Evolutionary conservation across 2,113 vertebrate genomes (phyloP).

Genomic region (Ammodramus savannarum): DNA sequence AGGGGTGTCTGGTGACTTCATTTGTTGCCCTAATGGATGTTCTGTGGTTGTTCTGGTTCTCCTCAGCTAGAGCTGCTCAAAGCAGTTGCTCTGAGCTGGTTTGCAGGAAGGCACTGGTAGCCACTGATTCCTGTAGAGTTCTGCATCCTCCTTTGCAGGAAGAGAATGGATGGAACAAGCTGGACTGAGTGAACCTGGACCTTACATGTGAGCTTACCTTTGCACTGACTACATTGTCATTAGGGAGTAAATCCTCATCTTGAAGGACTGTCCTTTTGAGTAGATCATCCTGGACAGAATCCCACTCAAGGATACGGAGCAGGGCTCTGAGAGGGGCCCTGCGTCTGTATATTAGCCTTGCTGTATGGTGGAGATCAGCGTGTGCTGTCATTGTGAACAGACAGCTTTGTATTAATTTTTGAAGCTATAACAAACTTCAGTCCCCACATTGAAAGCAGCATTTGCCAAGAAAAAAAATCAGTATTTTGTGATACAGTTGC

Average conservation of each 20-base stretch:
- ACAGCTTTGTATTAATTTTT: neutral
- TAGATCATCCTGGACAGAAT: neutral
- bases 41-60: neutral
- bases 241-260: neutral
- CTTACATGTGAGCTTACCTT: neutral
- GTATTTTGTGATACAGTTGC: neutral
- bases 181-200: neutral
- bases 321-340: fast-evolving
- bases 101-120: fast-evolving
- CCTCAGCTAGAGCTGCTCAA: neutral
- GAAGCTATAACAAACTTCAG: neutral
- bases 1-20: neutral
- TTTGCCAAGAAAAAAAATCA: neutral
- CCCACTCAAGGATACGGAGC: neutral
- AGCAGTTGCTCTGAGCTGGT: neutral
- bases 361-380: neutral
- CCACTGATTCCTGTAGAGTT: neutral
- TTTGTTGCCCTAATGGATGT: neutral
- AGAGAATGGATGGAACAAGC: neutral
- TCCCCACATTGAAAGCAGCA: neutral
- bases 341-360: neutral
- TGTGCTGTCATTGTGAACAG: neutral
- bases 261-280: neutral
- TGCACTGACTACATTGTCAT: neutral
- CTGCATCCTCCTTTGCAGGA: neutral